Base-by-base conservation (phyloP, 2,888 invertebrate species). In the Stenichneumon culpator region DNA sequence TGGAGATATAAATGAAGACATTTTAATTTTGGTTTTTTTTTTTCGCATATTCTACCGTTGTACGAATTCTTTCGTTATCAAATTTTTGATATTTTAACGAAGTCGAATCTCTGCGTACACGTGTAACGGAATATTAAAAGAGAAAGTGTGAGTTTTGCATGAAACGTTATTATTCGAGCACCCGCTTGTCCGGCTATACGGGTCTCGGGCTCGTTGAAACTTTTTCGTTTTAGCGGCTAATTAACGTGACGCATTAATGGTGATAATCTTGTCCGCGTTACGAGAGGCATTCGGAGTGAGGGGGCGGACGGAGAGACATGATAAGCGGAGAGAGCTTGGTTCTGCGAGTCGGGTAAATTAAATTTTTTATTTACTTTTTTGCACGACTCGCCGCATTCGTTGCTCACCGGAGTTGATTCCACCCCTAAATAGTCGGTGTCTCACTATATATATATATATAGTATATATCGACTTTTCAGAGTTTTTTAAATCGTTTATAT, bases 201-300 rank as follows among this genome's bases (percentile, higher is more conserved):
- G 14, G 9, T 57, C n/a, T 25, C 39, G 28, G 39, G 70, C 70
- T 82, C 69, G 79, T 72, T 68, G 63, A 78, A 77, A 82, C 32
- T 83, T 86, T 81, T 86, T 83, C 69, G 63, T 82, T 75, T 19
- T 63, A 57, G 67, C 36, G 39, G 79, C 70, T 90, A 90, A 90
- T 91, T 91, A 89, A 90, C 88, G 83, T 57, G 77, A 36, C 50
- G 68, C 86, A 89, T 90, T 88, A 90, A 88, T 89, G 90, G 89
- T 89, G 87, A 89, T 89, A 88, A 88, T 86, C 44, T 57, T 54
- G 28, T n/a, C 19, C 36, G 60, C n/a, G 60, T 65, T 47, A 5
- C 67, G 39, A 2, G 67, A 9, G 67, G 25, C 4, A 16, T 22
- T 36, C 19, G 16, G 32, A 54, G 39, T 22, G 44, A 44, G 68